These are phyloP conservation scores for Micromussa lordhowensis DNA, from an alignment of 92 coral and sea anemone genomes.

Conservation along the genomic window DNA sequence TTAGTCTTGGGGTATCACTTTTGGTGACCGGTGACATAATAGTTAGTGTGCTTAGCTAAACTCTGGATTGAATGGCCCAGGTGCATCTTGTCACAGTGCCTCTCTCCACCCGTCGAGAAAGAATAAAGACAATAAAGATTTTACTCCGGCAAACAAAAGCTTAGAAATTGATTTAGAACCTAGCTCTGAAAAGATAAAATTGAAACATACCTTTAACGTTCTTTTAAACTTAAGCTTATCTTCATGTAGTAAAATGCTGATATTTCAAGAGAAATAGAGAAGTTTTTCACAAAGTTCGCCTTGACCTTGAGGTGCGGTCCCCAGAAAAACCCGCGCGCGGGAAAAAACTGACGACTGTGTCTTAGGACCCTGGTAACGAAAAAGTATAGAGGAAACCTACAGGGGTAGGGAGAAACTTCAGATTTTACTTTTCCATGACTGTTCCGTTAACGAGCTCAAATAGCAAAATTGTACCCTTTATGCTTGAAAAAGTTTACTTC, in stretches of 20 bases:
- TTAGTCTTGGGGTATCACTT: too few relatives aligned
- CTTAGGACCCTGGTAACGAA: slow-evolving; percentile 86
- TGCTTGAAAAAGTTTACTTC: neutral
- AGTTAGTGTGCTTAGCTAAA: too few relatives aligned
- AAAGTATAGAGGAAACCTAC: slow-evolving; percentile 6
- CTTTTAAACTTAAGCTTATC: neutral
- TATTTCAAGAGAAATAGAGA: neutral
- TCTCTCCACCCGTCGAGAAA: neutral
- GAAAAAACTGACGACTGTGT: slow-evolving; percentile 74
- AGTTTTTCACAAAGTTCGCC: neutral
- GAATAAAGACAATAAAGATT: neutral
- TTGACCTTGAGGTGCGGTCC: slow-evolving; percentile 42
- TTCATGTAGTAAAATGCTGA: neutral
- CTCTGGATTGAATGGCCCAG: too few relatives aligned
- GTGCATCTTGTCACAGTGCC: too few relatives aligned
- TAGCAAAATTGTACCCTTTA: neutral
- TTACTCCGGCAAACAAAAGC: neutral
- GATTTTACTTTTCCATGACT: neutral
- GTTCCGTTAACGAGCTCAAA: neutral
- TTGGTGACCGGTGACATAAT: too few relatives aligned
- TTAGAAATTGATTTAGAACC: neutral
- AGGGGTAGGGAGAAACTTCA: slow-evolving; percentile 48
- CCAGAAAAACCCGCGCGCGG: slow-evolving; percentile 98
- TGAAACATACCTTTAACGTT: neutral
- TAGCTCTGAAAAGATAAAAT: neutral